Percentiles rank a stretch among this genome's conserved stretches.
These are phyloP conservation scores for Drosophila antonietae DNA, from an alignment of 2,888 invertebrate species.

Conservation along the genomic window DNA sequence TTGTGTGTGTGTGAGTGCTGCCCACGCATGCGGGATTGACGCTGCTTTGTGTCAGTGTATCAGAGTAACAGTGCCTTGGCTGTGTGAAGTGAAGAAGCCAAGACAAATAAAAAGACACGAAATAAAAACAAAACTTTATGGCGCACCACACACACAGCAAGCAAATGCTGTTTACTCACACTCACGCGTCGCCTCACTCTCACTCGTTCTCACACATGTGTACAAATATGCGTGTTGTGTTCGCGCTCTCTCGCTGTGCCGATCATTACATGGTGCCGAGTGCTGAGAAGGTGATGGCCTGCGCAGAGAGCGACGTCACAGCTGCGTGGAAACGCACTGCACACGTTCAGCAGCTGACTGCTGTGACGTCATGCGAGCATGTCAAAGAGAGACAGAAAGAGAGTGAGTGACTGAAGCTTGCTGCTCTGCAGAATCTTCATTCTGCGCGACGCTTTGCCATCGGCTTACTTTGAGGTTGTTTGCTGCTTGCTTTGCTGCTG, in stretches of 20 bases:
- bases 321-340: not conserved
- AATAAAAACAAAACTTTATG: constrained; percentile 66
- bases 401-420: not conserved
- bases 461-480: constrained; percentile 38
- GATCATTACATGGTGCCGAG: constrained; percentile 27
- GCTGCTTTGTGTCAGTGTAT: constrained; percentile 19
- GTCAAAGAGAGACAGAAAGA: not conserved
- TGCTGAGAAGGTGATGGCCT: constrained; percentile 19
- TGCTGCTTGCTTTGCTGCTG: constrained; percentile 33
- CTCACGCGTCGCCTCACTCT: constrained; percentile 15
- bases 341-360: constrained; percentile 17
- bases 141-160: constrained; percentile 46
- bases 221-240: not conserved
- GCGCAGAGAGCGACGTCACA: constrained; percentile 32
- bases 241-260: not conserved
- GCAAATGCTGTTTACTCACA: constrained; percentile 27
- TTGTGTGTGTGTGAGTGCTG: constrained; percentile 30
- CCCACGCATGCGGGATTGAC: constrained; percentile 52
- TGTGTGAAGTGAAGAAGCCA: constrained; percentile 62
- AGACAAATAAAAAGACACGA: constrained; percentile 60
- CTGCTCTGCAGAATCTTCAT: constrained; percentile 22
- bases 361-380: constrained; percentile 33
- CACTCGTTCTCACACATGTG: not conserved
- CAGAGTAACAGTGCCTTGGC: constrained; percentile 7
- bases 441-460: constrained; percentile 23